A percentile compares a stretch with the other conserved stretches of the same genome.
phyloP scores from a whole-genome alignment of 1,140 invertebrate species.

The Drosophila rufa region DNA sequence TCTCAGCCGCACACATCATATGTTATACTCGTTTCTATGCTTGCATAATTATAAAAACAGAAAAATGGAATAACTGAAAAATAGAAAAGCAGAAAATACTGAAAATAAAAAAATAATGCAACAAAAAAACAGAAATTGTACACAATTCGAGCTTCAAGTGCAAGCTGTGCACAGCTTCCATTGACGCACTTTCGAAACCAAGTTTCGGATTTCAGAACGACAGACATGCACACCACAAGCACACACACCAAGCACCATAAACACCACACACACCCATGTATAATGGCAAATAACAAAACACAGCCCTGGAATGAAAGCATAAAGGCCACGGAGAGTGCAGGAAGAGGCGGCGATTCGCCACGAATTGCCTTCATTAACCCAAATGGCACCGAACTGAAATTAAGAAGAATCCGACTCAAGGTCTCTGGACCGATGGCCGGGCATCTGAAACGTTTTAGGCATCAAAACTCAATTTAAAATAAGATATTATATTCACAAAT shows the following conservation, averaged over 20 bases:
- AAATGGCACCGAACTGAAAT: constrained; percentile 9
- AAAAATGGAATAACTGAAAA: constrained; percentile 38
- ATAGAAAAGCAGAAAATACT: neutral
- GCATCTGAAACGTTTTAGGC: neutral
- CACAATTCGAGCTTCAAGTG: constrained; percentile 56
- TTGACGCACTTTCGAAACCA: constrained; percentile 63
- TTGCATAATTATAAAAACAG: constrained; percentile 71
- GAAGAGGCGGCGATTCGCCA: neutral
- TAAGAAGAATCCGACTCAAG: constrained; percentile 3
- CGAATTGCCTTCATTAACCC: constrained; percentile 40
- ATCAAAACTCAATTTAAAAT: neutral
- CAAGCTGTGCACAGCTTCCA: constrained; percentile 44
- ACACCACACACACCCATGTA: neutral
- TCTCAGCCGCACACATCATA: neutral
- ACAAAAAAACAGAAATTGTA: constrained; percentile 5
- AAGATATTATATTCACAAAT: too few relatives aligned
- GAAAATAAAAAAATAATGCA: constrained; percentile 7
- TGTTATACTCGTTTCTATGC: neutral
- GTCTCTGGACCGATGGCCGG: neutral
- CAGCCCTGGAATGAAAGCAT: constrained; percentile 9
- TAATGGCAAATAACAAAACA: constrained; percentile 3
- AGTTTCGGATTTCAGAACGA: constrained; percentile 59
- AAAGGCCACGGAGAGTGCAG: neutral
- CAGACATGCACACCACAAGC: neutral
- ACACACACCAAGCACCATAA: neutral